Percentiles rank a stretch among this genome's conserved stretches.
These are phyloP conservation scores for Mya arenaria DNA, from an alignment of 1,140 invertebrate genomes.

Conservation along the genomic window DNA sequence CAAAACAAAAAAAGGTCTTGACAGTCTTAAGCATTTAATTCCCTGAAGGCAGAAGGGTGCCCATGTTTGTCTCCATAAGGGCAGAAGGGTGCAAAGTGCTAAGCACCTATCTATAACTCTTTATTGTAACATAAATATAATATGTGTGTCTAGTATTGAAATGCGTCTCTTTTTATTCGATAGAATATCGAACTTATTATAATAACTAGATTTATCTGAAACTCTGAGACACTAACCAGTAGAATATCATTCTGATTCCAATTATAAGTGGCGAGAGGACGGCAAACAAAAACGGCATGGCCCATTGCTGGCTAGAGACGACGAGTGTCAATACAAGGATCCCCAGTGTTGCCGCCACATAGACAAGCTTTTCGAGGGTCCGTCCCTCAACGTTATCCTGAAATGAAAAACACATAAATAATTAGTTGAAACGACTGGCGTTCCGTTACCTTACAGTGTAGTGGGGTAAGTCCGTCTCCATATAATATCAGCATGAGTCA, in stretches of 20 bases:
- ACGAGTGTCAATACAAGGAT: slow-evolving; percentile 67
- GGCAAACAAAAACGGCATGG: slow-evolving; percentile 71
- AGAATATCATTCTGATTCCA: slow-evolving; percentile 64
- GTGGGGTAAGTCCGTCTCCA: no score
- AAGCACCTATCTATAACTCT: background rate
- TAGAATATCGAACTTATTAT: background rate
- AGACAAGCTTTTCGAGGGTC: slow-evolving; percentile 70
- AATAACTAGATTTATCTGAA: background rate
- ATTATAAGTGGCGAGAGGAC: slow-evolving; percentile 67
- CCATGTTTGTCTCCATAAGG: no score
- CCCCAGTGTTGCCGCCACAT: slow-evolving; percentile 61
- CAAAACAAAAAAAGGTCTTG: no score
- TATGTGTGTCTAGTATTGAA: background rate
- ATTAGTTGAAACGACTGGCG: no score
- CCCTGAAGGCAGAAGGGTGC: no score
- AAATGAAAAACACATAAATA: no score
- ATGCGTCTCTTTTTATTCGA: background rate
- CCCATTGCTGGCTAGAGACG: slow-evolving; percentile 65
- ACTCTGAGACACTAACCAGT: slow-evolving; percentile 71
- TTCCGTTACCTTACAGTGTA: no score
- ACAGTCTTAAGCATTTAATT: no score
- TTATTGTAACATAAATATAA: background rate
- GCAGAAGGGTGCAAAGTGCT: no score
- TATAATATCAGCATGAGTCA: no score
- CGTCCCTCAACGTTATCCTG: no score